Base-by-base conservation (phyloP, 2,888 invertebrate genomes). In the Hemithea aestivaria region DNA sequence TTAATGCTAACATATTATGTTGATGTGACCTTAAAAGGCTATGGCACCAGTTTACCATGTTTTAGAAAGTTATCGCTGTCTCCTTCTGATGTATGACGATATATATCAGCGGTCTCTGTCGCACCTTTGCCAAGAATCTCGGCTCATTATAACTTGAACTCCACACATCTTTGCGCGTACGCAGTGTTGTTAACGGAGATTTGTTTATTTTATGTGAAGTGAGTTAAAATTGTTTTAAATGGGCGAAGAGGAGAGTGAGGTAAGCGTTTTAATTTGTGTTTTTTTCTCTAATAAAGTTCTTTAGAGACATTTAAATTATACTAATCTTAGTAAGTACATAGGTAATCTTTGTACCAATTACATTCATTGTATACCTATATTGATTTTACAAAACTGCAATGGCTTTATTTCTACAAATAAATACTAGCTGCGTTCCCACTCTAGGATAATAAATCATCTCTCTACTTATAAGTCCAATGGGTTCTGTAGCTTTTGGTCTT, bases 11-110 rank as follows among this genome's bases (percentile, higher is more conserved):
- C 35, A 38, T 31, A 48, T 33, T 55, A 59, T 58, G 53, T 48
- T 66, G 79, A 82, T 83, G 75, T 83, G 84, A 84, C 85, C 85
- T 79, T 82, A 82, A 76, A 78, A 73, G 67, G 62, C 56, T 49
- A 54, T 53, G 45, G 56, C 54, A 63, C 60, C 46, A 50, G 63
- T 59, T 66, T 53, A 55, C 53, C 58, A 61, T 61, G 61, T 68
- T 76, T 83, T 84, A 85, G 85, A 85, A 85, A 85, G 85, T 82
- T 39, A 28, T 37, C 8, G 10, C 49, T 40, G 35, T 69, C 78
- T 63, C 67, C 22, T 35, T 75, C 66, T 7, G 56, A 41, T 66
- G n/a, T 27, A 8, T 4, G n/a, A 7, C 4, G 20, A 22, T 27
- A n/a, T 9, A 2, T 1, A 48, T 56, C 34, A 33, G 7, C 23